A percentile compares a stretch with the other conserved stretches of the same genome.
Conservation (phyloP, 2,797 vertebrate species). For the Crenuchus spilurus region DNA sequence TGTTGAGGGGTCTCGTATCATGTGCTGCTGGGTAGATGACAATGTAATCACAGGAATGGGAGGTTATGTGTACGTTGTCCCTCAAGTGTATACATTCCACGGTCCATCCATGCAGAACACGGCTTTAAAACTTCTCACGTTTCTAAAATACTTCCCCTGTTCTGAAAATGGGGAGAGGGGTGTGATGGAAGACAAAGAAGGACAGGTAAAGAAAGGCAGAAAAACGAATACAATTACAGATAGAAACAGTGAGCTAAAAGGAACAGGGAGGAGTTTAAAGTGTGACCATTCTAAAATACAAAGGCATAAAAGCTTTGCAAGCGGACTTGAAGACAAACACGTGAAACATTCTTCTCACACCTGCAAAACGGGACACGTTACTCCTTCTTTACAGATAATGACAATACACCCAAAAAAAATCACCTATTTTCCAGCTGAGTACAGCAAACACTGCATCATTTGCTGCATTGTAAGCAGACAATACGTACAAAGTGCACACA, state of each 20-base stretch:
- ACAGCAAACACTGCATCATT: slow-evolving; percentile 53
- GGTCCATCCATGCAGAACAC: background rate
- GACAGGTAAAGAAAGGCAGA: background rate
- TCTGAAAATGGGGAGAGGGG: background rate
- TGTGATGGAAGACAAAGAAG: background rate
- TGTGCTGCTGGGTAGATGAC: too few species aligned
- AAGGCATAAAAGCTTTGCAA: slow-evolving; percentile 8
- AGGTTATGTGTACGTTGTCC: background rate
- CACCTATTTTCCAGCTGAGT: slow-evolving; percentile 34
- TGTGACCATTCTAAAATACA: background rate
- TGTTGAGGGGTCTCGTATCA: background rate
- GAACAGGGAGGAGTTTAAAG: background rate
- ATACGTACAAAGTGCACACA: slow-evolving; percentile 17
- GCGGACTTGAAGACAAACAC: slow-evolving; percentile 30
- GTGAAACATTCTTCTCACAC: slow-evolving; percentile 46
- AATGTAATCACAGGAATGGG: too few species aligned
- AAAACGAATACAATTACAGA: background rate
- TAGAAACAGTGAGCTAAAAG: background rate
- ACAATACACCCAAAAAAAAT: slow-evolving; percentile 33
- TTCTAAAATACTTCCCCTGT: background rate
- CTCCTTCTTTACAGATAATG: slow-evolving; percentile 22
- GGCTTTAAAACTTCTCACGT: background rate
- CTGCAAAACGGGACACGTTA: slow-evolving; percentile 22
- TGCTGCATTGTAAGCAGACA: slow-evolving; percentile 48
- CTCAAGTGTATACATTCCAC: slow-evolving; percentile 3